Evolutionary conservation across 2,888 invertebrate genomes (phyloP).

Genomic region (Willowsia nigromaculata): DNA sequence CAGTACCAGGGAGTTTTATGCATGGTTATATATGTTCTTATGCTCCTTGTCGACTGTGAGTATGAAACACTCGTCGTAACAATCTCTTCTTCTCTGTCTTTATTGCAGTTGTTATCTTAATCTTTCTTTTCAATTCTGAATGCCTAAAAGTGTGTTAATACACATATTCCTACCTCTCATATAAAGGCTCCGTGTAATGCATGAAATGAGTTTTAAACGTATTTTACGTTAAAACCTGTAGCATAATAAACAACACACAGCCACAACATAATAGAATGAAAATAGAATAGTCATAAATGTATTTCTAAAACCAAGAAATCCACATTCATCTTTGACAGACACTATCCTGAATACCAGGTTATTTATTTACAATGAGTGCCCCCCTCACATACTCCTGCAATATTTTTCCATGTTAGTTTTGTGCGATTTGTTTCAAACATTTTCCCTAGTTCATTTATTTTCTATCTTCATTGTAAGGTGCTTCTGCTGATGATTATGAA

Average conservation of each 20-base stretch:
- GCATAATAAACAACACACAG: no score
- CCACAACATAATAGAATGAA: no score
- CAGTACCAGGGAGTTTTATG: slow-evolving; percentile 41
- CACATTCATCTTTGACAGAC: slow-evolving; percentile 33
- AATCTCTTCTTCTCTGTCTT: slow-evolving; percentile 22
- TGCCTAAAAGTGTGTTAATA: background rate
- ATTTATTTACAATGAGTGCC: background rate
- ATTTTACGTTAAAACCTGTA: no score
- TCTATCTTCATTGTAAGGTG: background rate
- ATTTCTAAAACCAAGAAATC: background rate
- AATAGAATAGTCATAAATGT: background rate
- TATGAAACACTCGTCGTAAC: background rate
- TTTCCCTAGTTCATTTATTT: background rate
- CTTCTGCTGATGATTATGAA: background rate
- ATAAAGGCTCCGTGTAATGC: no score
- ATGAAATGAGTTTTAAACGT: no score
- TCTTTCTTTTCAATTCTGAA: slow-evolving; percentile 2
- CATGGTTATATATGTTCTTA: background rate
- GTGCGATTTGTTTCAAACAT: no score
- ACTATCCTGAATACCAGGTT: slow-evolving; percentile 17
- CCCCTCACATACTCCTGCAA: no score
- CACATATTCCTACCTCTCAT: no score
- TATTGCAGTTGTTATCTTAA: slow-evolving; percentile 58
- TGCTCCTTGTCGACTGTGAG: no score
- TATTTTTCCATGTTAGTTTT: no score